phyloP scores from a whole-genome alignment of 1,140 invertebrate genomes.

The Rhysida immarginata region DNA sequence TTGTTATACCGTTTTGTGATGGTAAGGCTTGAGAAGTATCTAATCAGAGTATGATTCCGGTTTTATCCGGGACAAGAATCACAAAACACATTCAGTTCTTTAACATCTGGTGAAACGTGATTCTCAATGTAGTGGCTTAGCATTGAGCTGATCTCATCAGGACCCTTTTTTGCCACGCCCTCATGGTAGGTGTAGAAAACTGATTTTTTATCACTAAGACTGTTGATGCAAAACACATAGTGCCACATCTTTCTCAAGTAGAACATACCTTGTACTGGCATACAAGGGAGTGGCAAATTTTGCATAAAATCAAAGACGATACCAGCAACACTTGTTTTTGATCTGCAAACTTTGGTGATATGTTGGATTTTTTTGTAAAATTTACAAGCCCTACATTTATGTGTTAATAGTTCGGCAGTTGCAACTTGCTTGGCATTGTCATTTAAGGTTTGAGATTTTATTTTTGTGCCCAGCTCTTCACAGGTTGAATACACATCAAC shows the following conservation, averaged over 20 bases:
- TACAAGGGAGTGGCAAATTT: background rate
- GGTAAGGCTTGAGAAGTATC: background rate
- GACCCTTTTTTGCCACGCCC: background rate
- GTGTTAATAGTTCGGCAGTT: no score
- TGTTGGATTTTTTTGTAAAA: background rate
- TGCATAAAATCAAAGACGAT: background rate
- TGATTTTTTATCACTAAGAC: background rate
- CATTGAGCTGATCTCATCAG: background rate
- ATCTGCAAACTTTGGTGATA: background rate
- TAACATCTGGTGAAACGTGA: background rate
- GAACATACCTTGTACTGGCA: background rate
- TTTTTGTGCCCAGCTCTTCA: no score
- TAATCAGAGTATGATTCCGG: background rate
- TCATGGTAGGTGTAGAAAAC: background rate
- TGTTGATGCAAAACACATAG: background rate
- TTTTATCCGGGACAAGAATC: background rate
- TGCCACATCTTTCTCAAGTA: background rate
- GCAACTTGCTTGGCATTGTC: no score
- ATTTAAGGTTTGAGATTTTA: no score
- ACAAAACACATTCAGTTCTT: background rate
- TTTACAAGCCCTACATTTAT: no score
- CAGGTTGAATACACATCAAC: no score
- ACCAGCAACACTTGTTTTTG: background rate
- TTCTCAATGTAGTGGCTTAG: background rate
- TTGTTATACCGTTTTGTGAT: background rate